Evolutionary conservation across 2,888 invertebrate genomes (phyloP), one percentile per base, ranked within the genome.

Genomic region (Tenthredo notha): DNA sequence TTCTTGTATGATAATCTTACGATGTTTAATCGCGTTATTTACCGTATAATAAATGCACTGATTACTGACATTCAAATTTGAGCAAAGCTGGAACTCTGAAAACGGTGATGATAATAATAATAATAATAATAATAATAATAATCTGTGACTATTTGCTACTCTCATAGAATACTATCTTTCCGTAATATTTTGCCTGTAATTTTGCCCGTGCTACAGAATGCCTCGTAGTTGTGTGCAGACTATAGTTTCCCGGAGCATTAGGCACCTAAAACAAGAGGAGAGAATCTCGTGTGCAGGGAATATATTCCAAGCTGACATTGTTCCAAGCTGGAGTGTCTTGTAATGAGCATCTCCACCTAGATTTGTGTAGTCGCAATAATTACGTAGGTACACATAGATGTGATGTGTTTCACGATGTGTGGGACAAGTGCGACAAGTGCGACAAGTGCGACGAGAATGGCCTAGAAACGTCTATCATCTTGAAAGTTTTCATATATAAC

Each of bases 301-400:
- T 54, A 77, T 54, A 37, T 47, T 75, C 12, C 47, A 25, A 75
- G 47, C 29, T 75, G 25, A 75, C 75, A 75, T 47, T 47, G 50
- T 77, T 77, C 18, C 54, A 29, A 29, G 54, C 74, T 21, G 43
- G 43, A 25, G 74, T 74, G 74, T 74, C 21, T 43, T 77, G 77
- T 77, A 77, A 77, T 77, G 77, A 77, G 50, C 40, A 54, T 77
- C 33, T 77, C 29, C 29, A 77, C 47, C 50, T n/a, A 50, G 77
- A 33, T 77, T 77, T 77, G 50, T 77, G 29, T 29, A 33, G 77
- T 50, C 15, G 77, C 18, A n/a, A 54, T 77, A 77, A 77, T 77
- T 29, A 77, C 50, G 77, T 54, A 21, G 77, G 2, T 21, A 37
- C 7, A 37, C 37, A 37, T 37, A 54, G 18, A 54, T 77, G 50